Conservation (phyloP, 2,797 vertebrate species). For the Kryptolebias ocellatus region DNA sequence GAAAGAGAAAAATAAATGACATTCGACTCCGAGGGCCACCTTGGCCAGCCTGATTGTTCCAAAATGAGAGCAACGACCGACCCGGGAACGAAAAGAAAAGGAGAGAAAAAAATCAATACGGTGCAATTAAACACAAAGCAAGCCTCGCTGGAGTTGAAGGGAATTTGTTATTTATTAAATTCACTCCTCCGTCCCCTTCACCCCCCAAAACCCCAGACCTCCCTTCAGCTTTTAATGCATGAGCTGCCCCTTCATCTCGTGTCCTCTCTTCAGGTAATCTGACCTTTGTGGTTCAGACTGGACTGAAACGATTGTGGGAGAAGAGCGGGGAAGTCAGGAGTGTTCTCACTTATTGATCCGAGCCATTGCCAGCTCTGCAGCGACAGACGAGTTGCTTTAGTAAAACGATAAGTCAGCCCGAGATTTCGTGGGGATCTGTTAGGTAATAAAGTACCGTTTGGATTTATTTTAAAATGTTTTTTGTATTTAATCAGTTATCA, state of each 20-base stretch:
- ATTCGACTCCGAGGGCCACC: slow-evolving; percentile 69
- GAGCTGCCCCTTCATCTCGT: slow-evolving; percentile 52
- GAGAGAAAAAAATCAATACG: slow-evolving; percentile 80
- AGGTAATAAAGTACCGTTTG: background rate
- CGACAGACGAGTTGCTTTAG: slow-evolving; percentile 35
- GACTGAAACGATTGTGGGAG: slow-evolving; percentile 73
- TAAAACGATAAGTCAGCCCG: slow-evolving; percentile 17
- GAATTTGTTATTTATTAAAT: slow-evolving; percentile 83
- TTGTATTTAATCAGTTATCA: too few species aligned
- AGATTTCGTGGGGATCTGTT: slow-evolving; percentile 10
- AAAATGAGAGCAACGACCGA: slow-evolving; percentile 77
- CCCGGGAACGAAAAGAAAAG: slow-evolving; percentile 64
- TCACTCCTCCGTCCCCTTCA: slow-evolving; percentile 65
- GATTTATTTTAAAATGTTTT: too few species aligned
- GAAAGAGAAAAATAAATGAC: slow-evolving; percentile 61
- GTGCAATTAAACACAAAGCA: slow-evolving; percentile 84
- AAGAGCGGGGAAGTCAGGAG: slow-evolving; percentile 80
- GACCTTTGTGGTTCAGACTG: slow-evolving; percentile 76
- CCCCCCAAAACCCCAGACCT: slow-evolving; percentile 56
- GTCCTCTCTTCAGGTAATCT: slow-evolving; percentile 74
- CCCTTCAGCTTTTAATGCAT: slow-evolving; percentile 67
- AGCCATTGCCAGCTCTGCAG: slow-evolving; percentile 37
- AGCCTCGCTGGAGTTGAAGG: slow-evolving; percentile 72
- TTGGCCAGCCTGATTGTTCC: slow-evolving; percentile 80
- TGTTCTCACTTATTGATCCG: slow-evolving; percentile 78